Conservation (phyloP, 1,140 invertebrate genomes). For the Hylaeus anthracinus region DNA sequence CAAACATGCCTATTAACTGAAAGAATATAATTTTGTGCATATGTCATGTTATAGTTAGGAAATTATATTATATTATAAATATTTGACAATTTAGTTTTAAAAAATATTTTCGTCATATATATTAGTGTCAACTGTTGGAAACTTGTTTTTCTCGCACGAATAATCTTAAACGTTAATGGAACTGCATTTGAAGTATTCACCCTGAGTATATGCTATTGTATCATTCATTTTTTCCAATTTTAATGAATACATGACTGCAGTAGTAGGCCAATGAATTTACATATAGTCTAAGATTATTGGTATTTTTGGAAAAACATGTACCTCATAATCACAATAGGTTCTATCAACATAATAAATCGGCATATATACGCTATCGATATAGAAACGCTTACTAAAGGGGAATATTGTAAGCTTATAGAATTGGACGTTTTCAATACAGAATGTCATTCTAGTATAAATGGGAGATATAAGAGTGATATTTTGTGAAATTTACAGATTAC, state of each 20-base stretch:
- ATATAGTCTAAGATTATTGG: slow-evolving; percentile 24
- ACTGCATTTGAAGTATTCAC: slow-evolving; percentile 45
- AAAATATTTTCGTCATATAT: slow-evolving; percentile 29
- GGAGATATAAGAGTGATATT: slow-evolving; percentile 24
- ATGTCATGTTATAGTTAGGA: neutral
- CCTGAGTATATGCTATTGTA: slow-evolving; percentile 50
- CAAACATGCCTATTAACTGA: slow-evolving; percentile 5
- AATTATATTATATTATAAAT: slow-evolving; percentile 16
- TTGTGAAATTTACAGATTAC: neutral
- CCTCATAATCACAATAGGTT: neutral
- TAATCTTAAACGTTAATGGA: slow-evolving; percentile 41
- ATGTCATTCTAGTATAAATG: neutral
- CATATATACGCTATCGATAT: slow-evolving; percentile 1
- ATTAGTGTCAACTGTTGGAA: slow-evolving; percentile 35
- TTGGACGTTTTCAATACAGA: neutral
- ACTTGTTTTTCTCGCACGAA: slow-evolving; percentile 22
- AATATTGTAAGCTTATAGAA: slow-evolving; percentile 12
- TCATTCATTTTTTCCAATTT: slow-evolving; percentile 6
- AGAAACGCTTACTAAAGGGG: slow-evolving; percentile 2
- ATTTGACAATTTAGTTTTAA: slow-evolving; percentile 15
- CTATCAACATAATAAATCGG: neutral
- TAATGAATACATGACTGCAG: slow-evolving; percentile 11
- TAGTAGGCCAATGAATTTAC: slow-evolving; percentile 49
- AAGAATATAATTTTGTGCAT: slow-evolving; percentile 24
- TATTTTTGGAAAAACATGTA: slow-evolving; percentile 9